phyloP scores from a whole-genome alignment of 2,888 invertebrate species.

The Caenorhabditis macrosperma region DNA sequence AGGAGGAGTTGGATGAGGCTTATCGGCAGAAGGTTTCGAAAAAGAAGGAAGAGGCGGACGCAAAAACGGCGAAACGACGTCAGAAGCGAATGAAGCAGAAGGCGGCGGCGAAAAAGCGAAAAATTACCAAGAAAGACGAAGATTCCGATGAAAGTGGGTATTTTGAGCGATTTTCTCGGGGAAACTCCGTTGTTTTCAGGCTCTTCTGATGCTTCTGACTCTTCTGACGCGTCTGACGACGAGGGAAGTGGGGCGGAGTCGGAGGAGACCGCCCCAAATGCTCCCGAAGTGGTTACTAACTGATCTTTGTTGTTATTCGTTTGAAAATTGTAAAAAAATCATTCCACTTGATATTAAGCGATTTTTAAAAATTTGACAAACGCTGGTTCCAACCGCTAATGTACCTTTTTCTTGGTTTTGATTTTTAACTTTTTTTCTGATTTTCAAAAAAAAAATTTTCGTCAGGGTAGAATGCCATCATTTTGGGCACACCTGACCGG shows the following conservation, averaged over 20 bases:
- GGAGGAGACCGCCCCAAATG: background rate
- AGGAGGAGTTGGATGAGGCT: conserved; percentile 88
- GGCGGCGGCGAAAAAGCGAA: conserved; percentile 60
- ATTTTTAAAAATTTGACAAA: too few species aligned
- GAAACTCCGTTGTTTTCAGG: conserved; percentile 1
- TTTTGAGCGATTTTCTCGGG: background rate
- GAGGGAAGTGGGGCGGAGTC: conserved; percentile 25
- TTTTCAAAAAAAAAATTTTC: conserved; percentile 1
- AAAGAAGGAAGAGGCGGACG: conserved; percentile 80
- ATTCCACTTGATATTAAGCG: too few species aligned
- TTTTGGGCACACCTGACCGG: conserved; percentile 50
- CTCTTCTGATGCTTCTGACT: conserved; percentile 41
- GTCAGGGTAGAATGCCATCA: conserved; percentile 32
- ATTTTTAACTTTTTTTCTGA: background rate
- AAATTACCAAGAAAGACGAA: conserved; percentile 58
- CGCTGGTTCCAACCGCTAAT: too few species aligned
- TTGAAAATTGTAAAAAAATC: too few species aligned
- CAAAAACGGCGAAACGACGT: conserved; percentile 86
- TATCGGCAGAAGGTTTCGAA: conserved; percentile 82
- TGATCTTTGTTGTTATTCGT: too few species aligned
- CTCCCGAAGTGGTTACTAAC: conserved; percentile 20
- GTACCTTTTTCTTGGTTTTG: background rate
- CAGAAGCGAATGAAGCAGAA: conserved; percentile 85
- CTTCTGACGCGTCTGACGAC: conserved; percentile 12
- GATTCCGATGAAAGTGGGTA: conserved; percentile 21